Conservation (phyloP, 2,888 invertebrate species). For the Drosophila macrospina region DNA sequence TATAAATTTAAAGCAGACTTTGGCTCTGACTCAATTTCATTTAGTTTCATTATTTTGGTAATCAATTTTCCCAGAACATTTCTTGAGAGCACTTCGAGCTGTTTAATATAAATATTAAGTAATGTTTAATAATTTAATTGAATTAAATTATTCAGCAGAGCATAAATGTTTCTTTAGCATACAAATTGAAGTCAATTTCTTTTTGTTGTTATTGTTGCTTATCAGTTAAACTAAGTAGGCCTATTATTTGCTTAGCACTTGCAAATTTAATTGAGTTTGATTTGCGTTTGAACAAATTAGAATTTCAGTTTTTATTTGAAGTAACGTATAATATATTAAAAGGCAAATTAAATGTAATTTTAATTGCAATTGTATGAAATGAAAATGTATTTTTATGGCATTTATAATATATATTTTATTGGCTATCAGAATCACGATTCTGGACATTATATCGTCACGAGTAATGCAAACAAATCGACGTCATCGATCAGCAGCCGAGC, state of each 20-base stretch:
- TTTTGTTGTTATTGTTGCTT: background rate
- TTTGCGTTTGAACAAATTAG: slow-evolving; percentile 1
- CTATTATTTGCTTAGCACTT: slow-evolving; percentile 45
- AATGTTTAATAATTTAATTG: background rate
- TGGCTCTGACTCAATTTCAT: too few relatives aligned
- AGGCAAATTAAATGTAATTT: background rate
- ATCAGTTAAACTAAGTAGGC: slow-evolving; percentile 12
- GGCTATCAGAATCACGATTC: slow-evolving; percentile 69
- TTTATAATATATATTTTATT: slow-evolving; percentile 50
- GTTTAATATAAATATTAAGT: background rate
- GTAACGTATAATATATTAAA: background rate
- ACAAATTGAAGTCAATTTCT: background rate
- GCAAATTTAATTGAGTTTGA: slow-evolving; percentile 28
- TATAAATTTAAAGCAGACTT: too few relatives aligned
- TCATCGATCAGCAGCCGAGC: slow-evolving; percentile 69
- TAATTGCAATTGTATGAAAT: too few relatives aligned
- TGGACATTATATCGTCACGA: slow-evolving; percentile 68
- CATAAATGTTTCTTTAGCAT: too few relatives aligned
- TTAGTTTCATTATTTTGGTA: too few relatives aligned
- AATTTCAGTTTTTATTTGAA: background rate
- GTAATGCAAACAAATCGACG: slow-evolving; percentile 72
- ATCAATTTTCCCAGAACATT: too few relatives aligned
- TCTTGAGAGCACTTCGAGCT: too few relatives aligned
- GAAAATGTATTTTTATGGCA: slow-evolving; percentile 44
- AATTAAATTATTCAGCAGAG: background rate